Evolutionary conservation across 2,113 vertebrate species (phyloP), one percentile per base, ranked within the genome.

Genomic region (Laticauda colubrina): DNA sequence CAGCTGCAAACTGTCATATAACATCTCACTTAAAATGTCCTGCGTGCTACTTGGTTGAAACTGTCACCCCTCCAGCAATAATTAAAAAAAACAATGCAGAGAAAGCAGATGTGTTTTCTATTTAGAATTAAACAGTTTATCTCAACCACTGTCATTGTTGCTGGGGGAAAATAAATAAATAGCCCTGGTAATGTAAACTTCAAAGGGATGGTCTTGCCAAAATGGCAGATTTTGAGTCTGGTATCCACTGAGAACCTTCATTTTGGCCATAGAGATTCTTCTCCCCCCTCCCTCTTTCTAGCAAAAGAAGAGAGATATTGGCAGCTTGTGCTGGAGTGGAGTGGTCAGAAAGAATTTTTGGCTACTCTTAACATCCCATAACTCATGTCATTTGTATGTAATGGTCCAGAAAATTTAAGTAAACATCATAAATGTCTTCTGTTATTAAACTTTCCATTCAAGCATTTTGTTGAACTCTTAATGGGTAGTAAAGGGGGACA

Each of bases 31-130:
- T 98, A 97, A 98, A 98, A 97, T 98, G 98, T 98, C 97, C 97
- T 97, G 97, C 97, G 97, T 97, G 98, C 97, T 98, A 97, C 97
- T 98, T 98, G 97, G 97, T 98, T 98, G 97, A 97, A 97, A 97
- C 98, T 98, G 97, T 98, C 98, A 97, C 97, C 96, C 96, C 95
- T 98, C 98, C 98, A 98, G 97, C 98, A 98, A 98, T 98, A 26
- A 24, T 51, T 51, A 56, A 55, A 55, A 98, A 98, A 97, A 97
- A 98, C 98, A 98, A 98, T 98, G 97, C 98, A 98, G 97, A 98
- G 97, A 96, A 96, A 98, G 97, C 98, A 99, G 98, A 99, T 99
- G 98, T 97, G 98, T 98, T 98, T 98, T 98, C 98, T 98, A 98
- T 98, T 98, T 98, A 97, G 97, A 98, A 94, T 98, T 98, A 97